Base-by-base conservation (phyloP, 1,140 invertebrate genomes). In the Zophobas morio region DNA sequence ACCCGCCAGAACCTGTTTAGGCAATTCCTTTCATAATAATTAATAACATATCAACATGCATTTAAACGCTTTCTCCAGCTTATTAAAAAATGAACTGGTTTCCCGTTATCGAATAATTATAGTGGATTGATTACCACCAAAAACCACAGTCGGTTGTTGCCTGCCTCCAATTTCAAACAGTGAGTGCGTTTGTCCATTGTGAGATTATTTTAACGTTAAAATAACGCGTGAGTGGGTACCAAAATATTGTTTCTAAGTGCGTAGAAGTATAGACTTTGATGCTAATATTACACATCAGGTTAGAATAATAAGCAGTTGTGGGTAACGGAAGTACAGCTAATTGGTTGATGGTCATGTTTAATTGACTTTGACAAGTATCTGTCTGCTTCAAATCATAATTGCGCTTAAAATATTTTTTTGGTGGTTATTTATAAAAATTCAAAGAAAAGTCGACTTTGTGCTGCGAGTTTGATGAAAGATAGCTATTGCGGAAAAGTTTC, bases 201-300 rank as follows among this genome's bases (percentile, higher is more conserved):
- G 42, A 20, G 42, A 46, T 46, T 3, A 46, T 46, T 46, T 46
- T 46, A 3, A 51, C n/a, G 3, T 51, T 51, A 51, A 51, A 51
- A 51, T 51, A n/a, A 51, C n/a, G n/a, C n/a, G 4, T 20, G 49
- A 2, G 49, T 51, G n/a, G 49, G 49, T 51, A n/a, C 42, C 3
- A 51, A 51, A 51, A 51, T 6, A 6, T 51, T 51, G 49, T 3
- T 3, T 51, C n/a, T 20, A 2, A 51, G 49, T 51, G 49, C 4
- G 49, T 20, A 51, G n/a, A 51, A 51, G 20, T 8, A 8, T 46
- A 8, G 8, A 46, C 42, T 46, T 46, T 46, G 42, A 46, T 4
- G 42, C 42, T 46, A 46, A 46, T 3, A 8, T 51, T 51, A 51
- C 49, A n/a, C 49, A 51, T 5, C 49, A 51, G 49, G 49, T 51